These are phyloP conservation scores for Diabrotica virgifera DNA, from an alignment of 1,140 invertebrate genomes.

Conservation along the genomic window DNA sequence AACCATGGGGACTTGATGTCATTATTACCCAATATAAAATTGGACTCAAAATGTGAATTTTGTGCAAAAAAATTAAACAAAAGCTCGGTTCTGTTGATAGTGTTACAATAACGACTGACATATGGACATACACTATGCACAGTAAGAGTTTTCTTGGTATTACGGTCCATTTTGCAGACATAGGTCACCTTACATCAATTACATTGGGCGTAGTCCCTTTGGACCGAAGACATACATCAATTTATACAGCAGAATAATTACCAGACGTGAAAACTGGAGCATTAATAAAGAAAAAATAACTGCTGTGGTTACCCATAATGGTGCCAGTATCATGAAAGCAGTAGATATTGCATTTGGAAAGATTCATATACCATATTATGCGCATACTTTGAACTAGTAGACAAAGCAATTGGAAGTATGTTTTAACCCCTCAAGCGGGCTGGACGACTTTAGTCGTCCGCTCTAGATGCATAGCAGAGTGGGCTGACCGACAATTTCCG, in stretches of 20 bases:
- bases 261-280: not conserved
- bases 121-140: not conserved
- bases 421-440: too few species aligned
- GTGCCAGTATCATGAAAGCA: not conserved
- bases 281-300: not conserved
- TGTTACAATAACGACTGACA: not conserved
- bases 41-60: too few species aligned
- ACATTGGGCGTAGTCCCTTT: not conserved
- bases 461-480: too few species aligned
- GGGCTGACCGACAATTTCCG: too few species aligned
- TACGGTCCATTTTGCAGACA: not conserved
- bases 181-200: not conserved
- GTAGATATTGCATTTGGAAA: not conserved
- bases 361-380: constrained; percentile 20
- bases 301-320: not conserved
- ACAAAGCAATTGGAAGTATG: not conserved
- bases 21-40: too few species aligned
- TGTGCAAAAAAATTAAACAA: not conserved
- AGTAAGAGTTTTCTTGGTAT: not conserved
- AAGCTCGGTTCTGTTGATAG: not conserved
- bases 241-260: not conserved
- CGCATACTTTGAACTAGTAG: constrained; percentile 18
- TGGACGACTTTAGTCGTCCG: too few species aligned
- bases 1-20: too few species aligned
- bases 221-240: not conserved